Evolutionary conservation across 2,888 invertebrate species (phyloP), one percentile per base, ranked within the genome.

Genomic region (Antheraea yamamai): DNA sequence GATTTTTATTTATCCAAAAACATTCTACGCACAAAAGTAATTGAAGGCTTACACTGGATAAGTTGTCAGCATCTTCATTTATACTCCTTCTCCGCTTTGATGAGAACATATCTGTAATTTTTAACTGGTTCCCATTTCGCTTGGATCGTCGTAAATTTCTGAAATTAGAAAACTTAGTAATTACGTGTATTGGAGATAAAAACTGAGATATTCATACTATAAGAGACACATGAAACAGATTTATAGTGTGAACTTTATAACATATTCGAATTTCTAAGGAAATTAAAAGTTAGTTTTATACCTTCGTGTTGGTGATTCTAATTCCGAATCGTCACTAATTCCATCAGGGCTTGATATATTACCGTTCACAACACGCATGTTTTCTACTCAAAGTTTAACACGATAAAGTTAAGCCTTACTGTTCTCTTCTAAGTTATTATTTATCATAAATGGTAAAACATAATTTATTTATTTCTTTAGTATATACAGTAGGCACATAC

Each of bases 51-150:
- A 80, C 79, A 73, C 64, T 61, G 14, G 55, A 66, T 14, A 23
- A 4, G 23, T 77, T 80, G 18, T 75, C 76, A 30, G 78, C 76
- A 77, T 75, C 74, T n/a, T 78, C 81, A 74, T 75, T 73, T 73
- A 87, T 83, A 80, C 87, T 89, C 79, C 88, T 84, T 75, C 77
- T 84, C 61, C 91, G 84, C 80, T 92, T 92, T 7, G 78, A 73
- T 55, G 84, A 76, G 79, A 91, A 89, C 85, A 91, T 89, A 76
- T 79, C 85, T 4, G 85, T 86, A 71, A 91, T 89, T 82, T 84
- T 87, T 73, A 84, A 76, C 78, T 91, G 91, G 77, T 84, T 86
- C 30, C 83, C 82, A 78, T 83, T 86, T 35, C 83, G 79, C 20
- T 81, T 76, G 52, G 81, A 83, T 76, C 81, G 81, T 71, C 85